Percentiles rank a stretch among this genome's conserved stretches.
Evolutionary conservation across 2,888 invertebrate genomes (phyloP).

Genomic region (Oxyscelio sp.): DNA sequence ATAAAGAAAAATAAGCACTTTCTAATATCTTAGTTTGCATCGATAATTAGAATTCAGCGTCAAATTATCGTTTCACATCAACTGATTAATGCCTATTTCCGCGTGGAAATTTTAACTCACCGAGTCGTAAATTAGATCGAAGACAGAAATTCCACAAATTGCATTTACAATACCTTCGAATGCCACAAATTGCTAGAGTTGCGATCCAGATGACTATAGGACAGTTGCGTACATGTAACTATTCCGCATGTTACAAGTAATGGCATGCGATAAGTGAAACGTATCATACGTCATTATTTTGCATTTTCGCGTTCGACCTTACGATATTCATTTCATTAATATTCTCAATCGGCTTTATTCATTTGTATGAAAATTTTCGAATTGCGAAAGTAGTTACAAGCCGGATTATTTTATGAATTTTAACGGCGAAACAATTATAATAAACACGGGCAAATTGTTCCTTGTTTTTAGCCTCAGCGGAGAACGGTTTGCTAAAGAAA

Average conservation of each 20-base stretch:
- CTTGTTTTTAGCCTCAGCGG: background rate
- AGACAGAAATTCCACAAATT: constrained; percentile 68
- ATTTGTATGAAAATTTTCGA: too few species aligned
- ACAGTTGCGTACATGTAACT: constrained; percentile 49
- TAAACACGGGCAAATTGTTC: background rate
- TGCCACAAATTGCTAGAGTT: constrained; percentile 61
- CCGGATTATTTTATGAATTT: background rate
- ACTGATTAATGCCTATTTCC: constrained; percentile 61
- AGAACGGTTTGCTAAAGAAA: constrained; percentile 34
- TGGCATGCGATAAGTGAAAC: constrained; percentile 12
- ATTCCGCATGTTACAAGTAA: constrained; percentile 27
- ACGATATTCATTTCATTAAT: too few species aligned
- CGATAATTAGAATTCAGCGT: constrained; percentile 41
- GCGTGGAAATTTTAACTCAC: constrained; percentile 58
- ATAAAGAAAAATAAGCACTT: constrained; percentile 6
- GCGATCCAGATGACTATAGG: constrained; percentile 56
- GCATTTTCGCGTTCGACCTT: background rate
- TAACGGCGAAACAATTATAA: background rate
- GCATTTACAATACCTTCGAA: constrained; percentile 64
- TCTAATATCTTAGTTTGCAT: constrained; percentile 21
- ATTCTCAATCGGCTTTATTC: too few species aligned
- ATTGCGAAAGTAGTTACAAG: background rate
- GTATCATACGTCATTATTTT: background rate
- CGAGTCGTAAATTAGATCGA: constrained; percentile 60
- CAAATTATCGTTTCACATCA: constrained; percentile 58